phyloP scores from a whole-genome alignment of 2,797 vertebrate genomes.

The Aphelocoma californica region DNA sequence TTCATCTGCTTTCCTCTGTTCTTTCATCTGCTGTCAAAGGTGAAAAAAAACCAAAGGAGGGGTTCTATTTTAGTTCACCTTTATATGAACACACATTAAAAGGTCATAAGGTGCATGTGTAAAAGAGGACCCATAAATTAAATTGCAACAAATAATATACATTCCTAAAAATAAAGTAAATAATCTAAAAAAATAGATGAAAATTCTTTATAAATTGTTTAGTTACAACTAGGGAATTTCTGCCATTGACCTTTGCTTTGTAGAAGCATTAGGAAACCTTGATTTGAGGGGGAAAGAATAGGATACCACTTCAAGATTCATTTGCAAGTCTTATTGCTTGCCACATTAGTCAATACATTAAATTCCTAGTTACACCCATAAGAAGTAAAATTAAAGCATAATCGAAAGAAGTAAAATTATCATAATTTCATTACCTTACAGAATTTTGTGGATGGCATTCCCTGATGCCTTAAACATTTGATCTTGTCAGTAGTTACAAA shows the following conservation, averaged over 20 bases:
- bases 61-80: not conserved
- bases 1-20: not conserved
- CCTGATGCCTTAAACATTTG: not conserved
- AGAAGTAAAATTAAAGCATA: not conserved
- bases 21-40: not conserved
- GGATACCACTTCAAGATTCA: not conserved
- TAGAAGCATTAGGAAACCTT: not conserved
- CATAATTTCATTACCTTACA: not conserved
- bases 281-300: not conserved
- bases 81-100: not conserved
- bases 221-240: not conserved
- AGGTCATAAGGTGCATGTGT: accelerated
- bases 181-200: not conserved
- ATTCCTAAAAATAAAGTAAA: not conserved
- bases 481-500: not conserved
- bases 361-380: not conserved
- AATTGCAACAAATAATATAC: accelerated
- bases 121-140: not conserved
- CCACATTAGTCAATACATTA: not conserved
- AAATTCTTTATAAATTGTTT: not conserved
- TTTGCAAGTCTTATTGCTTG: not conserved
- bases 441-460: not conserved
- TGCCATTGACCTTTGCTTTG: not conserved
- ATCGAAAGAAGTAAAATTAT: not conserved
- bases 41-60: not conserved